Conservation (phyloP, 1,140 invertebrate species). For the Vanessa tameamea region DNA sequence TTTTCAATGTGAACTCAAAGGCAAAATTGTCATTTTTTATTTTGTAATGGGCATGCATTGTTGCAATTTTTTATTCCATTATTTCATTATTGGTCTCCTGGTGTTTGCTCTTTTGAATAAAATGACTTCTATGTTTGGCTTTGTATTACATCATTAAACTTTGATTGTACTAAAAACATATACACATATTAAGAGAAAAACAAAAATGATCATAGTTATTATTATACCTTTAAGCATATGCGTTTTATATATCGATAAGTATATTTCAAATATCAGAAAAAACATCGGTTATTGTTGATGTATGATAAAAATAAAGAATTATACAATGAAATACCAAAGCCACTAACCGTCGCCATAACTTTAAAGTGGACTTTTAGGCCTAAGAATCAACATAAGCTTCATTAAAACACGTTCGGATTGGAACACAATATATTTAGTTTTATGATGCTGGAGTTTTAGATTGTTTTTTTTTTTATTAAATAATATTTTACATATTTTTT, state of each 20-base stretch:
- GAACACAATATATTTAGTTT: neutral
- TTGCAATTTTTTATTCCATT: slow-evolving; percentile 60
- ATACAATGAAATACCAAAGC: neutral
- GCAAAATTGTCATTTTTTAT: slow-evolving; percentile 58
- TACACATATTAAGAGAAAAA: too few species aligned
- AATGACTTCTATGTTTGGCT: slow-evolving; percentile 9
- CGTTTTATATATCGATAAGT: too few species aligned
- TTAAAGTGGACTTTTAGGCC: slow-evolving; percentile 5
- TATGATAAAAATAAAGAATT: too few species aligned
- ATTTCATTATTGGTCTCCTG: slow-evolving; percentile 67
- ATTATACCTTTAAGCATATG: neutral
- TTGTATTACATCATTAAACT: neutral
- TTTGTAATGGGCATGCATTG: slow-evolving; percentile 58
- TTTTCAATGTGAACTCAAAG: slow-evolving; percentile 67
- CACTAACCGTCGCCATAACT: neutral
- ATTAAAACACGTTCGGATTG: neutral
- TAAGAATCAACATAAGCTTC: neutral
- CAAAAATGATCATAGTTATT: too few species aligned
- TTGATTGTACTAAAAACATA: neutral
- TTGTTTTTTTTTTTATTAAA: neutral
- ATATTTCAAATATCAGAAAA: too few species aligned
- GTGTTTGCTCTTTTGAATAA: slow-evolving; percentile 33
- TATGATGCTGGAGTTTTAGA: slow-evolving; percentile 16
- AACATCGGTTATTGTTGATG: too few species aligned
- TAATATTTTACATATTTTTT: neutral